Conservation (phyloP, 2,797 vertebrate species). For the Sternotherus odoratus region DNA sequence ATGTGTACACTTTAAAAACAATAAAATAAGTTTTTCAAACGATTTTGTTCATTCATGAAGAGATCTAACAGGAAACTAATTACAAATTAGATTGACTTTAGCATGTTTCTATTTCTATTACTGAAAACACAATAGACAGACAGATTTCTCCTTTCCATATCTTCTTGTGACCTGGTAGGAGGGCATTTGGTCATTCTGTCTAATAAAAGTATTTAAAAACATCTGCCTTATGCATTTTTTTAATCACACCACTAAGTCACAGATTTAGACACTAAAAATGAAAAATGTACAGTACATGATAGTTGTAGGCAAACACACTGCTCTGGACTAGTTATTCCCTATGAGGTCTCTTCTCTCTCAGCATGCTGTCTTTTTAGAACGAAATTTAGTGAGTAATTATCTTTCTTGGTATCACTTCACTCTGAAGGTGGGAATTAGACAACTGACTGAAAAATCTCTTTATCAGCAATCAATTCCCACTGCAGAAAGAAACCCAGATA, state of each 20-base stretch:
- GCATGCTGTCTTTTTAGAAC: neutral
- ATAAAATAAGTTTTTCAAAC: neutral
- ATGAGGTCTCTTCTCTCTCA: neutral
- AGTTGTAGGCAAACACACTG: neutral
- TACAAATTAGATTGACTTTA: neutral
- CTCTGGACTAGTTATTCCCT: neutral
- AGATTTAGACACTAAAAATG: neutral
- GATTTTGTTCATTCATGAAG: neutral
- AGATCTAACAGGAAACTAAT: neutral
- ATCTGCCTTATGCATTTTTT: neutral
- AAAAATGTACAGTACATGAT: neutral
- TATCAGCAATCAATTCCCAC: neutral
- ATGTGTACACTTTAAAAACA: neutral
- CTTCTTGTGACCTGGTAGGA: neutral
- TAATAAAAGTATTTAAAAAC: neutral
- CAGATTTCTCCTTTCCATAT: neutral
- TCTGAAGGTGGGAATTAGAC: slow-evolving; percentile 21
- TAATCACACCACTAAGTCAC: neutral
- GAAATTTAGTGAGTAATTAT: neutral
- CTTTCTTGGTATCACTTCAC: neutral
- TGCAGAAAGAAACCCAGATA: neutral
- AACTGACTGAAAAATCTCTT: slow-evolving; percentile 23
- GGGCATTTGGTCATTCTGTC: neutral
- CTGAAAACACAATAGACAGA: neutral
- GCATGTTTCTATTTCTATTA: neutral